A percentile compares a stretch with the other conserved stretches of the same genome.
Evolutionary conservation across 2,888 invertebrate genomes (phyloP).

Genomic region (Drosophila melanosoma): DNA sequence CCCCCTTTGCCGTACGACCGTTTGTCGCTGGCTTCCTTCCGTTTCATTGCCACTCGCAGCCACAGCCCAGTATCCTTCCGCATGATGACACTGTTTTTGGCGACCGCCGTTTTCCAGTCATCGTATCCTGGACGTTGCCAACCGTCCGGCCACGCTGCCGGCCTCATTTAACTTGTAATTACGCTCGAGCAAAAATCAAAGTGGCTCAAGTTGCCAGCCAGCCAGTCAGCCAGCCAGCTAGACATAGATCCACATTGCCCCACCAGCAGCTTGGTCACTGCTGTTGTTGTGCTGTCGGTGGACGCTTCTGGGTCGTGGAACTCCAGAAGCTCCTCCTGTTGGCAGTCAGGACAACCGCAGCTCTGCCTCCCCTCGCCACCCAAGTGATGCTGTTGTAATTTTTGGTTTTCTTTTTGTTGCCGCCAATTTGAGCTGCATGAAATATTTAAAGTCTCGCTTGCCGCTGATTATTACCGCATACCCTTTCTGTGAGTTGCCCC

Average conservation of each 20-base stretch:
- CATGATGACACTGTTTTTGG: slow-evolving; percentile 80
- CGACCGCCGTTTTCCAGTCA: slow-evolving; percentile 60
- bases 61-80: slow-evolving; percentile 74
- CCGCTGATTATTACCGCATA: slow-evolving; percentile 73
- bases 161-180: slow-evolving; percentile 84
- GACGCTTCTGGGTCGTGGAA: slow-evolving; percentile 7
- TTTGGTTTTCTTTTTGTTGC: slow-evolving; percentile 49
- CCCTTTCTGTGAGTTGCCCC: slow-evolving; percentile 21
- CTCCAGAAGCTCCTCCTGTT: slow-evolving; percentile 10
- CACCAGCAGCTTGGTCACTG: slow-evolving; percentile 27
- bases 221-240: slow-evolving; percentile 12
- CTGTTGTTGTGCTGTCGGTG: slow-evolving; percentile 19
- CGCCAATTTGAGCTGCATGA: slow-evolving; percentile 75
- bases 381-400: slow-evolving; percentile 25
- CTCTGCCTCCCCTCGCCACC: slow-evolving; percentile 10
- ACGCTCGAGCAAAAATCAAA: slow-evolving; percentile 79
- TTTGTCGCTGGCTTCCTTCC: slow-evolving; percentile 73
- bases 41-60: slow-evolving; percentile 75
- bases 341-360: slow-evolving; percentile 50
- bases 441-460: slow-evolving; percentile 80
- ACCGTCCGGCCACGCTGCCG: slow-evolving; percentile 61
- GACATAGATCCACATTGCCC: background rate
- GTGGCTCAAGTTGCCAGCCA: slow-evolving; percentile 79
- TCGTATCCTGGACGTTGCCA: slow-evolving; percentile 49
- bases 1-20: slow-evolving; percentile 22